Conservation (phyloP, 2,113 vertebrate genomes). For the Thermophis baileyi region DNA sequence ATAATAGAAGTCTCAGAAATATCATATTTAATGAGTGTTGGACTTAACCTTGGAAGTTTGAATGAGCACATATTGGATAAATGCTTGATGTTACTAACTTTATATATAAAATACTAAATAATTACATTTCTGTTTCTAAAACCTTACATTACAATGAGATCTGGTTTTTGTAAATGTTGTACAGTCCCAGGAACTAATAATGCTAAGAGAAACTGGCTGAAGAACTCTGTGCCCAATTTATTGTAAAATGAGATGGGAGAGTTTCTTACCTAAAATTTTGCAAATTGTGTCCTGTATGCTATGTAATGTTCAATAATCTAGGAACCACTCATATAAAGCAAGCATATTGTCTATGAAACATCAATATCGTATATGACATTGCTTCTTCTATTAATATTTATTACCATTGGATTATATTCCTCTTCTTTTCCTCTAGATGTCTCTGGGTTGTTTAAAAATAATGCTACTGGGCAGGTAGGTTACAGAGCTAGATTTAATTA, state of each 20-base stretch:
- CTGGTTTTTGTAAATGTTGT: slow-evolving; percentile 20
- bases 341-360: neutral
- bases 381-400: neutral
- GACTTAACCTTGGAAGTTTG: neutral
- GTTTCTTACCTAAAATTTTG: neutral
- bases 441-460: neutral
- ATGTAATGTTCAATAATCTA: neutral
- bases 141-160: neutral
- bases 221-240: neutral
- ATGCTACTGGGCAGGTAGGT: neutral
- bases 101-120: neutral
- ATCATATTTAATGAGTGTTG: neutral
- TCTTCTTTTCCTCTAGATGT: neutral
- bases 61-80: neutral
- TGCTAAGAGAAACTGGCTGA: neutral
- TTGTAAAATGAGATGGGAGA: neutral
- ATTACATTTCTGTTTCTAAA: neutral
- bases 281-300: neutral
- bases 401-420: neutral
- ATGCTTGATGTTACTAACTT: neutral
- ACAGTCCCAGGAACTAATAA: neutral
- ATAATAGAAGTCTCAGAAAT: neutral
- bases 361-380: neutral
- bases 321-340: neutral
- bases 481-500: neutral